Evolutionary conservation across 2,113 vertebrate genomes (phyloP).

Genomic region (Phalacrocorax brasilianus): DNA sequence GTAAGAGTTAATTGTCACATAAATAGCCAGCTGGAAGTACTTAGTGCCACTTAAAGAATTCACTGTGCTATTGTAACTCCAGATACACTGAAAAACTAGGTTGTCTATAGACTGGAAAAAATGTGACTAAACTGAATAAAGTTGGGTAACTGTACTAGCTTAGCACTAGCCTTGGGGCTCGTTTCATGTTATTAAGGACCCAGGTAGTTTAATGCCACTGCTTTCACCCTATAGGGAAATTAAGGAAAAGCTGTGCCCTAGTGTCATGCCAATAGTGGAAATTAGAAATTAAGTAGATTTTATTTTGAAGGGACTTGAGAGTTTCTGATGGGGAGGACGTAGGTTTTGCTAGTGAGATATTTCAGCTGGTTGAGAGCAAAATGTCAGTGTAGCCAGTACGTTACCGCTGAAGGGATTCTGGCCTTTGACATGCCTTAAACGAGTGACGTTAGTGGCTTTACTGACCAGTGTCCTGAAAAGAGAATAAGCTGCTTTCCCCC

Average conservation of each 20-base stretch:
- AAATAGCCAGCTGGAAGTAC: not conserved
- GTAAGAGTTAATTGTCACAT: not conserved
- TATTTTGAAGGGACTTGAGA: not conserved
- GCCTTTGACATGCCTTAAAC: not conserved
- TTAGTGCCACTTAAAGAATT: not conserved
- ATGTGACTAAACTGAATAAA: not conserved
- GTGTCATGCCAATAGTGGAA: no score
- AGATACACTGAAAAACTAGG: not conserved
- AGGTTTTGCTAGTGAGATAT: not conserved
- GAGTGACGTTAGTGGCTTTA: not conserved
- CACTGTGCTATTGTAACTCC: not conserved
- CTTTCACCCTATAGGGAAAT: not conserved
- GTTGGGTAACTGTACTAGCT: not conserved
- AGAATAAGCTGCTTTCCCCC: not conserved
- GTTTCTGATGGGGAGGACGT: not conserved
- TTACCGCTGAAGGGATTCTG: not conserved
- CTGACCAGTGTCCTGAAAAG: not conserved
- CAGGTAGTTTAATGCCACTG: not conserved
- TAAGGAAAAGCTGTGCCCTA: accelerated
- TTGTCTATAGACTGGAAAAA: not conserved
- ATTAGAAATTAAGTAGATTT: not conserved
- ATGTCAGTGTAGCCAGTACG: not conserved
- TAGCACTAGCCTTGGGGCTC: not conserved
- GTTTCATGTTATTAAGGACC: accelerated
- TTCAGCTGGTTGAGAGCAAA: not conserved